Base-by-base conservation (phyloP, 2,113 vertebrate genomes). In the Tympanuchus pallidicinctus region DNA sequence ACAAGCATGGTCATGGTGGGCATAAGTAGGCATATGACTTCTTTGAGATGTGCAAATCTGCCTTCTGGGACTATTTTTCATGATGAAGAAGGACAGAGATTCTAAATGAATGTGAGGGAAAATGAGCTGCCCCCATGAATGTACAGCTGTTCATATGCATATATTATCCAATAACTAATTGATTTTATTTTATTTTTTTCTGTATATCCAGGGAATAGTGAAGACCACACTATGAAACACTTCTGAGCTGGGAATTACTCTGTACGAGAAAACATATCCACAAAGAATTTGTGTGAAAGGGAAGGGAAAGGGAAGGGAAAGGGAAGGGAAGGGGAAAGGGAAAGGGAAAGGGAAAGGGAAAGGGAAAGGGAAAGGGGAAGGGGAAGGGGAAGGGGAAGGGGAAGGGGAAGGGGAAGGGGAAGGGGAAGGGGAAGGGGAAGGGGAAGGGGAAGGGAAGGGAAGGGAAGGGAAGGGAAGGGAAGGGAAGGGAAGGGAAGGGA, bases 101-200 rank as follows among this genome's bases (percentile, higher is more conserved):
- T 28, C 28, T 60, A 34, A 74, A 72, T 34, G 38, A 64, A 19
- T n/a, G 9, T n/a, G 9, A 42, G 4, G 6, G 12, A 38, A 30
- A 28, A 50, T 30, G 47, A 42, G 18, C 2, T 45, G 12, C 17
- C 10, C 14, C 10, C 10, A 36, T 0, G 0, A 21, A 74, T 71
- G 13, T 1, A 1, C 2, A 50, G 17, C 10, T 85, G 6, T 22
- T 24, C 9, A 71, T 42, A 21, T 13, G 20, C 19, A 20, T 30
- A 19, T 18, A 11, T 66, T 80, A 86, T 24, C 6, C 50, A 59
- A 66, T 10, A 3, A 9, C 21, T 69, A 7, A n/a, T 14, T 7
- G 8, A 82, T 69, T 69, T 21, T 13, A 64, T 16, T 7, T 30
- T 38, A 38, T 19, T 47, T 5, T 77, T 5, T 77, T 60, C 21